Evolutionary conservation across 1,140 invertebrate genomes (phyloP), one percentile per base, ranked within the genome.

Genomic region (Ectropis grisescens): DNA sequence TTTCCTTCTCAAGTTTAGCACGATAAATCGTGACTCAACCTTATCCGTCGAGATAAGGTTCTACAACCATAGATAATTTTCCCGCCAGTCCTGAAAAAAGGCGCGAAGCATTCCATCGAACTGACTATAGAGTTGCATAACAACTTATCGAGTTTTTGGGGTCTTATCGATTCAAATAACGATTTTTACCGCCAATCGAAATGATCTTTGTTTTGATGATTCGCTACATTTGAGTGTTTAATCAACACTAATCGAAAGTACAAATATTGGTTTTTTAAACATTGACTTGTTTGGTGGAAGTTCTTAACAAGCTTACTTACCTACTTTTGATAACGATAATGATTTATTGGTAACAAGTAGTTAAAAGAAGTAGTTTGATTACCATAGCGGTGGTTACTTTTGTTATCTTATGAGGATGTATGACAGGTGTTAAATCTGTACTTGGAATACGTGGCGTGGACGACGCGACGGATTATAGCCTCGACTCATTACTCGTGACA

Each of bases 141-240:
- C 9, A 5, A 22, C 19, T 9, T 22, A 9, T 13, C 15, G 29
- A 11, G 29, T 39, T 43, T 25, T 43, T 31, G 10, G 10, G 16
- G 2, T 22, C 4, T 54, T 71, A 64, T 71, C 61, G 48, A 62
- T 56, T 53, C 47, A 47, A 49, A 61, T 51, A 47, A 44, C 31
- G 39, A 39, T 51, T 55, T 43, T 54, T 44, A 47, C 43, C 48
- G 38, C 52, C 54, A 59, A 59, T 66, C 58, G 41, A 37, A 45
- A 41, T 31, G 19, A 27, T 29, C 51, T 61, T 66, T 69, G 65
- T 69, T 75, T 60, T 62, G 55, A 67, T 71, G 65, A 69, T 64
- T 66, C 47, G 64, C 44, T 61, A 60, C 54, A 57, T 61, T 64
- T 61, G 28, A 36, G 37, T 41, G 45, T 58, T 54, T 59, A 58